Percentiles rank a stretch among this genome's conserved stretches.
Conservation (phyloP, 2,113 vertebrate species). For the Sterna hirundo region DNA sequence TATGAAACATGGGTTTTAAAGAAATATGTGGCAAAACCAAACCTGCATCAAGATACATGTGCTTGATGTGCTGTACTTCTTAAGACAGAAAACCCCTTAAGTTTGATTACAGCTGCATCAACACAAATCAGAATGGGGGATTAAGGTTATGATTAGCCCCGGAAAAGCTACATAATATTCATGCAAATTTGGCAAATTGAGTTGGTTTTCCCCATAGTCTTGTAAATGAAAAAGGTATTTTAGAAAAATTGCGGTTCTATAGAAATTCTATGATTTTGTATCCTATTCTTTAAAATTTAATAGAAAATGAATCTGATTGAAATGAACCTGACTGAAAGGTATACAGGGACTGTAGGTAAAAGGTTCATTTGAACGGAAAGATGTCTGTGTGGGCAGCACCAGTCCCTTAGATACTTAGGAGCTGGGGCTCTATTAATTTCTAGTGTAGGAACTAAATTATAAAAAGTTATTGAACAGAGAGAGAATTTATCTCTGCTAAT, state of each 20-base stretch:
- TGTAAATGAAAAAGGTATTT: conserved; percentile 63
- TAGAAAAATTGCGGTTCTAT: conserved; percentile 33
- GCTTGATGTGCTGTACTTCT: neutral
- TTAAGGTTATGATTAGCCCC: conserved; percentile 44
- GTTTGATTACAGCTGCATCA: conserved; percentile 68
- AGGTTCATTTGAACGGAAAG: conserved; percentile 50
- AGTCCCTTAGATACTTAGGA: conserved; percentile 39
- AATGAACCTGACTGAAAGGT: conserved; percentile 49
- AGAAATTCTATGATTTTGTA: conserved; percentile 58
- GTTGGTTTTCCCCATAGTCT: conserved; percentile 54
- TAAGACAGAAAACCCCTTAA: neutral
- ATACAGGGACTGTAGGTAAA: conserved; percentile 36
- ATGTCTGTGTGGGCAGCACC: conserved; percentile 1
- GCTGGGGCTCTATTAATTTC: conserved; percentile 62
- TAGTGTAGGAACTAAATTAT: conserved; percentile 63
- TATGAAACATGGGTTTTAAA: neutral
- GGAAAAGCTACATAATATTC: conserved; percentile 59
- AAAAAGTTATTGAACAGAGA: conserved; percentile 60
- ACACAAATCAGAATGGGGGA: conserved; percentile 10
- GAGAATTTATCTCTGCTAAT: conserved; percentile 52
- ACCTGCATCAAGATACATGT: neutral
- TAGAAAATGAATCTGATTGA: conserved; percentile 64
- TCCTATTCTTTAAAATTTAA: conserved; percentile 61
- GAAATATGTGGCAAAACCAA: neutral
- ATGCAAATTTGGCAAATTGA: conserved; percentile 70